These are phyloP conservation scores for Dinoponera quadriceps DNA, from an alignment of 1,140 invertebrate genomes.

Conservation along the genomic window DNA sequence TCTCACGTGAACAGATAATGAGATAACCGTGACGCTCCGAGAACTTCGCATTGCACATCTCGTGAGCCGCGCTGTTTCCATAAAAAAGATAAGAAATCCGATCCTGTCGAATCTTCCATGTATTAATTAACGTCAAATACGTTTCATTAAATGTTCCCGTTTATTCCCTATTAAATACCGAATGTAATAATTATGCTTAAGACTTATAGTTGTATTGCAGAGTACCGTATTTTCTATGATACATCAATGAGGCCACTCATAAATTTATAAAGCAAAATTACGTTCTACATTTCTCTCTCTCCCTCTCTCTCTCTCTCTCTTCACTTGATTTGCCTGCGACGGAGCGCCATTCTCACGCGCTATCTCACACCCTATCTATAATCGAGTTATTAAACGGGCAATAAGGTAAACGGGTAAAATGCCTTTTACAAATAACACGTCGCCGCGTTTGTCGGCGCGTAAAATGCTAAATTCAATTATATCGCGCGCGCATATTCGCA, in stretches of 20 bases:
- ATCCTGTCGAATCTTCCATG: too few species aligned
- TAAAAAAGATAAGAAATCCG: too few species aligned
- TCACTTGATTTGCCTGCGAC: background rate
- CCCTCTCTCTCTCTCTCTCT: too few species aligned
- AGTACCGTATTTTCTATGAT: too few species aligned
- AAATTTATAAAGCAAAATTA: too few species aligned
- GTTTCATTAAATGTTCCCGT: too few species aligned
- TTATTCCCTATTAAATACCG: too few species aligned
- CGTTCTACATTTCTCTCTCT: background rate
- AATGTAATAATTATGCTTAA: too few species aligned
- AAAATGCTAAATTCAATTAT: constrained; percentile 65
- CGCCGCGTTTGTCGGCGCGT: constrained; percentile 1
- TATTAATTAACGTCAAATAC: too few species aligned
- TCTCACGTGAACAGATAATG: too few species aligned
- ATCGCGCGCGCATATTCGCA: constrained; percentile 27
- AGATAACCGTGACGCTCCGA: background rate
- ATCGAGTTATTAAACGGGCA: constrained; percentile 6
- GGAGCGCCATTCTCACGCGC: background rate
- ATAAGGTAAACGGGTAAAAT: background rate
- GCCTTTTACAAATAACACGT: constrained; percentile 23
- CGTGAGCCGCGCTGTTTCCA: background rate
- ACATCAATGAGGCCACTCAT: too few species aligned
- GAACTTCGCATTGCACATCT: background rate
- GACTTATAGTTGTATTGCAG: too few species aligned
- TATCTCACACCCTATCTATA: background rate